A percentile compares a stretch with the other conserved stretches of the same genome.
phyloP scores from a whole-genome alignment of 23 tunicate species.

The Botrylloides violaceus region DNA sequence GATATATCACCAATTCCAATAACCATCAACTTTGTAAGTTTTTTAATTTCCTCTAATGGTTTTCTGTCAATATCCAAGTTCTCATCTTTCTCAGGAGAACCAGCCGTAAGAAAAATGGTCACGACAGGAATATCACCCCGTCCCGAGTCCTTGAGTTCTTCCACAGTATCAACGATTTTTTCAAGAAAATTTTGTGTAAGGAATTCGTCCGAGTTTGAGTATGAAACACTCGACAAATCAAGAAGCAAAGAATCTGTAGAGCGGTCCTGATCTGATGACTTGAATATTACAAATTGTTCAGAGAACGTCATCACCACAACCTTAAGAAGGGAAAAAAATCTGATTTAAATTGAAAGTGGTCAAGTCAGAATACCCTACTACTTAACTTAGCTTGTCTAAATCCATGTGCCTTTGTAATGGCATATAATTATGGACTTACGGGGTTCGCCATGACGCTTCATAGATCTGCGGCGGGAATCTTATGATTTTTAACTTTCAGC shows the following conservation, averaged over 20 bases:
- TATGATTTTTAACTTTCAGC: too few species aligned
- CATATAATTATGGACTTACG: too few species aligned
- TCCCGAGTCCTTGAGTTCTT: slow-evolving; percentile 24
- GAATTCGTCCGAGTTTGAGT: slow-evolving; percentile 8
- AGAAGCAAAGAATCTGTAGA: slow-evolving; percentile 7
- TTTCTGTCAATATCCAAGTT: neutral
- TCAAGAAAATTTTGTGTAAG: slow-evolving; percentile 16
- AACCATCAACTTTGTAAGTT: slow-evolving; percentile 4
- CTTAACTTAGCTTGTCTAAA: too few species aligned
- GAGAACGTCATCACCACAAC: slow-evolving; percentile 1
- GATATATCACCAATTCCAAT: slow-evolving; percentile 23
- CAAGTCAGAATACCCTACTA: too few species aligned
- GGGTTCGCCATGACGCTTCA: too few species aligned
- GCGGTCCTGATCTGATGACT: slow-evolving; percentile 11
- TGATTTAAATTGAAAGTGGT: neutral
- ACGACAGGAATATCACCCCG: slow-evolving; percentile 28
- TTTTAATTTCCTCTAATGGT: slow-evolving; percentile 2
- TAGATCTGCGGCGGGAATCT: too few species aligned
- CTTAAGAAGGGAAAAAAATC: neutral
- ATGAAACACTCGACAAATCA: neutral
- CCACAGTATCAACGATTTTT: slow-evolving; percentile 10
- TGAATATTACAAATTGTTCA: slow-evolving; percentile 12
- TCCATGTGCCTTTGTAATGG: too few species aligned
- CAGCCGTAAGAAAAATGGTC: slow-evolving; percentile 19
- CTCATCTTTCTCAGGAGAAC: slow-evolving; percentile 10